Percentiles rank a stretch among this genome's conserved stretches.
Conservation (phyloP, 2,888 invertebrate genomes). For the Oscheius sp. region DNA sequence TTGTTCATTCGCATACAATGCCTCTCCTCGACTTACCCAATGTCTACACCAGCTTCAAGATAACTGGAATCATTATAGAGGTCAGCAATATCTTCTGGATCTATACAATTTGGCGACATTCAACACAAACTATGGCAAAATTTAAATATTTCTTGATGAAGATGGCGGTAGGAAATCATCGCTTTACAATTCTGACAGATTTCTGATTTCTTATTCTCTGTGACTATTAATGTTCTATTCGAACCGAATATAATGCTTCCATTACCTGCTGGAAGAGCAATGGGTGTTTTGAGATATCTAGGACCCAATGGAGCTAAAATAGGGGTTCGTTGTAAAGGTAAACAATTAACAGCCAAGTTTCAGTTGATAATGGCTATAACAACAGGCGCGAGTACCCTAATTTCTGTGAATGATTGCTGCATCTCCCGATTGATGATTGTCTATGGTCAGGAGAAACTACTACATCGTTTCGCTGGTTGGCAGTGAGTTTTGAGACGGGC, state of each 20-base stretch:
- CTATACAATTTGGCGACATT: not conserved
- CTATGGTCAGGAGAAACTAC: not conserved
- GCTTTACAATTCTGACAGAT: not conserved
- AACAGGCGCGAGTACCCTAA: not conserved
- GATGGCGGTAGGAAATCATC: not conserved
- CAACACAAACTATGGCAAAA: slow-evolving; percentile 12
- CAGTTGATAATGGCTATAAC: not conserved
- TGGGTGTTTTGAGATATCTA: not conserved
- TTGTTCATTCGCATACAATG: not conserved
- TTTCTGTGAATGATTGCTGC: not conserved
- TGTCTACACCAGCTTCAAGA: not conserved
- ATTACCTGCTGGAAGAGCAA: not conserved
- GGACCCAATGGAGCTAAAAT: not conserved
- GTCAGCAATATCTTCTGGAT: not conserved
- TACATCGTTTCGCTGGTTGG: not conserved
- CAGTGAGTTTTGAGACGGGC: not conserved
- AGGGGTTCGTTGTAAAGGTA: not conserved
- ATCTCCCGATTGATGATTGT: not conserved
- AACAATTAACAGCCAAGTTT: not conserved
- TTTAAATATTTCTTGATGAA: slow-evolving; percentile 6
- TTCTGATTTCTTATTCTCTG: not conserved
- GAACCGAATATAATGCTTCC: not conserved
- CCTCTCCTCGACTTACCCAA: not conserved
- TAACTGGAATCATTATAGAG: not conserved
- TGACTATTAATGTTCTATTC: not conserved